Evolutionary conservation across 1,140 invertebrate genomes (phyloP).

Genomic region (Halictus rubicundus): DNA sequence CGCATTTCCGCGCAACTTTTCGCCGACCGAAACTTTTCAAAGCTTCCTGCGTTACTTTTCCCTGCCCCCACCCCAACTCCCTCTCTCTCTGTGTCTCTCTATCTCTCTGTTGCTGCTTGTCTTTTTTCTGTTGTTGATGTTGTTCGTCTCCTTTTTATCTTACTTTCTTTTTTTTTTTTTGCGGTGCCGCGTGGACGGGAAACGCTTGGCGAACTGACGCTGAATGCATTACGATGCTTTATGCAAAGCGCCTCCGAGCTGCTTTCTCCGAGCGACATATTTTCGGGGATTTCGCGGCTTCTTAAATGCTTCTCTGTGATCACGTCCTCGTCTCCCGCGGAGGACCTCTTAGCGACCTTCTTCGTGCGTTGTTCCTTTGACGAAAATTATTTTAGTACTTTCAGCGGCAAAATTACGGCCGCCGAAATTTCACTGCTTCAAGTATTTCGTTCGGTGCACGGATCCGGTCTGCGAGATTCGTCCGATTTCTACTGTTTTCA

Average conservation of each 20-base stretch:
- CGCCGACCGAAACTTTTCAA: conserved; percentile 50
- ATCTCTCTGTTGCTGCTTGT: not conserved
- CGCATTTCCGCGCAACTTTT: conserved; percentile 56
- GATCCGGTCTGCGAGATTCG: too few relatives aligned
- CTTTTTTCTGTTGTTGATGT: not conserved
- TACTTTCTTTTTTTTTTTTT: conserved; percentile 3
- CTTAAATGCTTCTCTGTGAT: conserved; percentile 36
- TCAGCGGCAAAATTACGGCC: too few relatives aligned
- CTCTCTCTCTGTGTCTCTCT: not conserved
- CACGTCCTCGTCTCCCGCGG: not conserved
- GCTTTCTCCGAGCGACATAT: conserved; percentile 18
- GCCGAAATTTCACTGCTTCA: too few relatives aligned
- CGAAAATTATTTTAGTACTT: too few relatives aligned
- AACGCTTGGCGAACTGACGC: conserved; percentile 47
- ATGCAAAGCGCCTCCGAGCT: conserved; percentile 36
- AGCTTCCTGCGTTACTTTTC: conserved; percentile 46
- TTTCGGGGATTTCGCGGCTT: conserved; percentile 18
- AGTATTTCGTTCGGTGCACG: too few relatives aligned
- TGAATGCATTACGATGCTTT: conserved; percentile 48
- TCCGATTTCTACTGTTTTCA: too few relatives aligned
- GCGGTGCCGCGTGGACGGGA: conserved; percentile 12
- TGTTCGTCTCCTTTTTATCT: not conserved
- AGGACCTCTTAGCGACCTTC: too few relatives aligned
- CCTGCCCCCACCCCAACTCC: not conserved
- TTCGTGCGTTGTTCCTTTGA: too few relatives aligned